phyloP scores from a whole-genome alignment of 2,888 invertebrate genomes.

The Drosophila mettleri region DNA sequence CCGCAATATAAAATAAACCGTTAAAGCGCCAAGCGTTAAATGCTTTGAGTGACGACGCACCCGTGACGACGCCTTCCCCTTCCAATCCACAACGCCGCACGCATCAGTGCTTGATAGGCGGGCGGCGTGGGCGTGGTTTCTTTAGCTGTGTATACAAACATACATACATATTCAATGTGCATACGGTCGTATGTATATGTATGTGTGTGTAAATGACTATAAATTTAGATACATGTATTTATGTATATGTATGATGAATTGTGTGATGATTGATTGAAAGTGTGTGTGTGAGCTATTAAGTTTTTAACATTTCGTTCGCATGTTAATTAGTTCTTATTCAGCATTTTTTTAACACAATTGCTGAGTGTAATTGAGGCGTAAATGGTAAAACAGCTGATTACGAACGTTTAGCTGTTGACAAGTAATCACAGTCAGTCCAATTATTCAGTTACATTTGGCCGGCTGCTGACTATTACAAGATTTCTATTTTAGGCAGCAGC shows the following conservation, averaged over 20 bases:
- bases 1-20: slow-evolving; percentile 59
- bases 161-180: neutral
- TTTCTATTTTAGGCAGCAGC: slow-evolving; percentile 47
- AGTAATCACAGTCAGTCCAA: slow-evolving; percentile 4
- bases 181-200: neutral
- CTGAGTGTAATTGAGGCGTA: slow-evolving; percentile 34
- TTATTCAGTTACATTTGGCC: slow-evolving; percentile 22
- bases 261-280: slow-evolving; percentile 8
- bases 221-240: neutral
- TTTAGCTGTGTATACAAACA: neutral
- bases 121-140: slow-evolving; percentile 16
- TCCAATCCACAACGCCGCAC: slow-evolving; percentile 9
- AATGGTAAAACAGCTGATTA: slow-evolving; percentile 32
- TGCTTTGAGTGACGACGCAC: slow-evolving; percentile 46
- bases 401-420: slow-evolving; percentile 17
- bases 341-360: slow-evolving; percentile 37
- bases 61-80: slow-evolving; percentile 49
- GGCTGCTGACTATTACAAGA: slow-evolving; percentile 20
- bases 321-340: slow-evolving; percentile 39
- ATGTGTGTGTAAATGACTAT: neutral
- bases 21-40: slow-evolving; percentile 66
- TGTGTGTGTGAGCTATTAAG: slow-evolving; percentile 21
- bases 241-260: neutral
- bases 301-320: slow-evolving; percentile 23
- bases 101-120: slow-evolving; percentile 29